These are phyloP conservation scores for Gobio gobio DNA, from an alignment of 2,113 vertebrate genomes.

Conservation along the genomic window DNA sequence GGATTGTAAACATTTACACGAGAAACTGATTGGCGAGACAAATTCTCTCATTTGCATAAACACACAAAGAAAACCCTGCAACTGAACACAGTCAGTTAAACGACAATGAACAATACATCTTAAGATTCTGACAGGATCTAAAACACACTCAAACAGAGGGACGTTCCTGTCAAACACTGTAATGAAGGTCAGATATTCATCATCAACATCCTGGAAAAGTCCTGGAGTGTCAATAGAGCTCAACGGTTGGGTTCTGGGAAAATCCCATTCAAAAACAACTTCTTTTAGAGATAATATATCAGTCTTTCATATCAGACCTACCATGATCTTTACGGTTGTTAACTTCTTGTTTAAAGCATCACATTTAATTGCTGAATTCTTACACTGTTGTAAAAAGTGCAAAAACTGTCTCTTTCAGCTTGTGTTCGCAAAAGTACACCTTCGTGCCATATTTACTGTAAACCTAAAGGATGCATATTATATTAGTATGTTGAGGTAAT, in stretches of 20 bases:
- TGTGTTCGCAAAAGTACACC: no score
- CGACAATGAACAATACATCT: neutral
- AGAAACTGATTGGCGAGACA: neutral
- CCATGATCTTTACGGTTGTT: neutral
- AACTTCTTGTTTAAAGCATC: neutral
- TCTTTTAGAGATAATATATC: neutral
- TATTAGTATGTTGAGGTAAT: no score
- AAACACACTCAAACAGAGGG: constrained; percentile 1
- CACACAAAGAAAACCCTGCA: constrained; percentile 9
- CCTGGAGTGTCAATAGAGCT: neutral
- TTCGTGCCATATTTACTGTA: no score
- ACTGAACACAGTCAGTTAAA: constrained; percentile 11
- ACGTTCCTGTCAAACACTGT: neutral
- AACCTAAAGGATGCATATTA: no score
- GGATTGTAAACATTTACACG: neutral
- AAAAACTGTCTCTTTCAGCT: no score
- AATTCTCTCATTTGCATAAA: neutral
- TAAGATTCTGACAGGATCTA: neutral
- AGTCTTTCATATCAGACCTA: neutral
- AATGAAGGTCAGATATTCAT: neutral
- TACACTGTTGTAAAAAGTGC: neutral
- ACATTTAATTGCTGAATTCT: neutral
- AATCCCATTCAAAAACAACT: neutral
- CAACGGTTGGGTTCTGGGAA: neutral
- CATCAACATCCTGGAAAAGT: neutral